Base-by-base conservation (phyloP, 2,797 vertebrate genomes). In the Rhabdomys pumilio region DNA sequence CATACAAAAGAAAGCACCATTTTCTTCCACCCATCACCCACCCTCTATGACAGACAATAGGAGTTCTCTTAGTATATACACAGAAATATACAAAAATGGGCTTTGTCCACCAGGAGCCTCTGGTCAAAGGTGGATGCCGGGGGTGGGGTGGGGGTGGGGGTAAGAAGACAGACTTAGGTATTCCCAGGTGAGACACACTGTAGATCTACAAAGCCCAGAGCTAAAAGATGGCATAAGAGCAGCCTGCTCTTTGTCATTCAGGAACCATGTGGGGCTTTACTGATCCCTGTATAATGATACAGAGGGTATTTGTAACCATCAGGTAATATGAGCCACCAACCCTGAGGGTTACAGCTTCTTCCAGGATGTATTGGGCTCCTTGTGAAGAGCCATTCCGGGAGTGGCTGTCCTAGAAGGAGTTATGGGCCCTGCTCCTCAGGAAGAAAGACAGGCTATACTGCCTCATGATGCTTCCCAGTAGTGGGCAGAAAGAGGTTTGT, bases 41-140 rank as follows among this genome's bases (percentile, higher is more conserved):
- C 0, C 1, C 44, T 9, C 4, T 34, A 4, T 47, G 34, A 10
- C 0, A 1, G 59, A 80, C 67, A 3, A 3, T 20, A 41, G 29
- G 80, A 76, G 19, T 63, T 61, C 22, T 76, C 76, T 65, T 59
- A 29, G 29, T n/a, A 34, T 1, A 4, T 1, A 19, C 19, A 14
- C 5, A 55, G 97, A 99, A 98, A 99, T 98, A 98, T 53, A 20
- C 19, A 57, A 53, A 89, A 79, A 41, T 11, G 24, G 59, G 34
- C 13, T n/a, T 19, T 80, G 34, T 14, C 20, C 3, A 69, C 55
- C 14, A 69, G 81, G 67, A 59, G 59, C 34, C 44, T 19, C 5
- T 79, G 38, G 20, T 26, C 31, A 38, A 67, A 13, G 44, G 2
- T 5, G 10, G 44, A 2, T 5, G 10, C 38, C 38, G 2, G 24